A percentile compares a stretch with the other conserved stretches of the same genome.
phyloP scores from a whole-genome alignment of 2,113 vertebrate species.

The Leucoraja erinaceus region DNA sequence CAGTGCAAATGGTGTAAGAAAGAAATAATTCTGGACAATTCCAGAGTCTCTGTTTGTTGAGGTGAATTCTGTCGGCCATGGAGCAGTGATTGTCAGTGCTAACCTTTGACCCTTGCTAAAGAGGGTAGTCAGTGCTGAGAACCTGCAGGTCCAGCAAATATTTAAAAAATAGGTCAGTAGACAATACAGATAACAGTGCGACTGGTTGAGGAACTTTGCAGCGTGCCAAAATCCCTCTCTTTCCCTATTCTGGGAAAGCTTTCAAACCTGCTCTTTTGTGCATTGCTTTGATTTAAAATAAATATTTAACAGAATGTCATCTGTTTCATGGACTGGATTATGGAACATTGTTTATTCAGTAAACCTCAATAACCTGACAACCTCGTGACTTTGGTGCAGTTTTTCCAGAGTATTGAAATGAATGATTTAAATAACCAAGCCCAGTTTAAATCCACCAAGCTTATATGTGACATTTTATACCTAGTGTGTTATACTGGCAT shows the following conservation, averaged over 20 bases:
- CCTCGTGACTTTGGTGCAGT: too few relatives aligned
- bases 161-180: not conserved
- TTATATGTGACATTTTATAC: too few relatives aligned
- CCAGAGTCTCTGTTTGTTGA: not conserved
- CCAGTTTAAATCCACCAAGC: too few relatives aligned
- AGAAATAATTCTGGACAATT: not conserved
- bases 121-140: too few relatives aligned
- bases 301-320: not conserved
- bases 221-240: not conserved
- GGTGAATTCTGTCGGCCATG: not conserved
- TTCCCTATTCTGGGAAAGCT: not conserved
- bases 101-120: not conserved
- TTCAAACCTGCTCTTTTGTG: not conserved
- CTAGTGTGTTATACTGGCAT: too few relatives aligned
- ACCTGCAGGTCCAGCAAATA: too few relatives aligned
- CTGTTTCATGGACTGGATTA: not conserved
- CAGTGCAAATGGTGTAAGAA: not conserved
- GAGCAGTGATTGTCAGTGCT: not conserved
- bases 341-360: not conserved
- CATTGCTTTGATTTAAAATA: not conserved
- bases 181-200: too few relatives aligned
- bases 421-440: too few relatives aligned
- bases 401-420: too few relatives aligned
- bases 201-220: not conserved
- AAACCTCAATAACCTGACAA: too few relatives aligned